These are phyloP conservation scores for Gallinago paraguaiae DNA, from an alignment of 2,113 vertebrate species.

Conservation along the genomic window DNA sequence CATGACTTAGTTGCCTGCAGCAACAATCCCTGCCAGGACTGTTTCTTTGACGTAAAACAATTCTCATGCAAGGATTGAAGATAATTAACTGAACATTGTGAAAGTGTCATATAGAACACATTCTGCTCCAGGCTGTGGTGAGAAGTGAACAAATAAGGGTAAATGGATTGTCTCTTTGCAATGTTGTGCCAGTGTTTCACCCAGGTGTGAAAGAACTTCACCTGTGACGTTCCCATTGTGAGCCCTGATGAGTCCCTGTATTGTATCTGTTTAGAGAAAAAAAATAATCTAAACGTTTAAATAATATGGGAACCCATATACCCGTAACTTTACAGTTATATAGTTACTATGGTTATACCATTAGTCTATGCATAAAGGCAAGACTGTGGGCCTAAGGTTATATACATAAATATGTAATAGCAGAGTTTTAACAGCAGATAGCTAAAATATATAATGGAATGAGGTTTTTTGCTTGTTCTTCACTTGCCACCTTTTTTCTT, in stretches of 20 bases:
- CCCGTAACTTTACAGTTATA: not conserved
- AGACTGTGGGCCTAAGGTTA: not conserved
- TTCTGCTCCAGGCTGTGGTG: not conserved
- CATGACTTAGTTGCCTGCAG: not conserved
- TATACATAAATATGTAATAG: not conserved
- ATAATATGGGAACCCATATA: not conserved
- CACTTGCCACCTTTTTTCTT: not conserved
- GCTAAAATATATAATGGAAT: not conserved
- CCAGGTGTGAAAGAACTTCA: not conserved
- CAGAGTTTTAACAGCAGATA: not conserved
- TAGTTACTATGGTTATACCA: not conserved
- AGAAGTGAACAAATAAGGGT: not conserved
- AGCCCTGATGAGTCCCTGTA: not conserved
- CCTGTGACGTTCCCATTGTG: not conserved
- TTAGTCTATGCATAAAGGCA: not conserved
- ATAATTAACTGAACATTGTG: not conserved
- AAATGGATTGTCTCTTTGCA: not conserved
- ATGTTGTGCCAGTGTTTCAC: not conserved
- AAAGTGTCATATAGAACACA: not conserved
- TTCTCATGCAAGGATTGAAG: not conserved
- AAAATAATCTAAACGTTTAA: not conserved
- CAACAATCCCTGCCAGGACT: not conserved
- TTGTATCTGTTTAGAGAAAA: not conserved
- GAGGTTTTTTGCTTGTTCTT: not conserved
- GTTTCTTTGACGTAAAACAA: not conserved